Conservation (phyloP, 1,140 invertebrate genomes). For the Hirudo medicinalis region DNA sequence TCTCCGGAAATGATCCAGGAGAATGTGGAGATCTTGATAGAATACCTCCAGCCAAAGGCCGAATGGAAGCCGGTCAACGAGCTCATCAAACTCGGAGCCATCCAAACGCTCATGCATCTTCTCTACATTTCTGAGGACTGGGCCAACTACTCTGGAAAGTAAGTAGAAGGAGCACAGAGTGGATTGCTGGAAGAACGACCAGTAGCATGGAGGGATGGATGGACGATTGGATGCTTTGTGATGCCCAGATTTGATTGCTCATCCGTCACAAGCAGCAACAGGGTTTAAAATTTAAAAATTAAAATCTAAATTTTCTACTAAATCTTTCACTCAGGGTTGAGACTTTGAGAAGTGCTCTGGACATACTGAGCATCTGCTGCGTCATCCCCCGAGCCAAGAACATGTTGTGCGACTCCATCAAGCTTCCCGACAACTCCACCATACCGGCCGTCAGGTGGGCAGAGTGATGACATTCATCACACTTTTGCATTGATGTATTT, state of each 20-base stretch:
- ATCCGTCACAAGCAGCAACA: too few relatives aligned
- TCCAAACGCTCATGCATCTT: constrained; percentile 66
- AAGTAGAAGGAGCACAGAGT: constrained; percentile 27
- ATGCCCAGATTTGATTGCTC: too few relatives aligned
- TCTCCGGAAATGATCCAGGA: constrained; percentile 63
- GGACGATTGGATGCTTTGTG: background rate
- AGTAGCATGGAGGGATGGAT: background rate
- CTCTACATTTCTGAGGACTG: constrained; percentile 78
- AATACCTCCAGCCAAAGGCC: constrained; percentile 54
- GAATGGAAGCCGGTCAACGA: constrained; percentile 76
- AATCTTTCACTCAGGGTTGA: constrained; percentile 52
- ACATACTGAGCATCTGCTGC: constrained; percentile 75
- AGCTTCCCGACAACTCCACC: constrained; percentile 28
- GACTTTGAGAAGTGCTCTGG: constrained; percentile 72
- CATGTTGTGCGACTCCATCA: constrained; percentile 61
- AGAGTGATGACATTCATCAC: background rate
- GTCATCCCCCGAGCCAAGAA: constrained; percentile 75
- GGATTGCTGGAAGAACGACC: background rate
- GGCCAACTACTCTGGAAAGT: constrained; percentile 69
- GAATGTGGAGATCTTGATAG: constrained; percentile 65
- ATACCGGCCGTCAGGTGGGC: constrained; percentile 34
- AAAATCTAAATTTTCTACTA: too few relatives aligned
- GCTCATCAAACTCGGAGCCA: constrained; percentile 66
- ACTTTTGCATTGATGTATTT: too few relatives aligned
- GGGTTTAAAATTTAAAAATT: too few relatives aligned